These are phyloP conservation scores for Drosophila teissieri DNA, from an alignment of 1,140 invertebrate genomes.

Conservation along the genomic window DNA sequence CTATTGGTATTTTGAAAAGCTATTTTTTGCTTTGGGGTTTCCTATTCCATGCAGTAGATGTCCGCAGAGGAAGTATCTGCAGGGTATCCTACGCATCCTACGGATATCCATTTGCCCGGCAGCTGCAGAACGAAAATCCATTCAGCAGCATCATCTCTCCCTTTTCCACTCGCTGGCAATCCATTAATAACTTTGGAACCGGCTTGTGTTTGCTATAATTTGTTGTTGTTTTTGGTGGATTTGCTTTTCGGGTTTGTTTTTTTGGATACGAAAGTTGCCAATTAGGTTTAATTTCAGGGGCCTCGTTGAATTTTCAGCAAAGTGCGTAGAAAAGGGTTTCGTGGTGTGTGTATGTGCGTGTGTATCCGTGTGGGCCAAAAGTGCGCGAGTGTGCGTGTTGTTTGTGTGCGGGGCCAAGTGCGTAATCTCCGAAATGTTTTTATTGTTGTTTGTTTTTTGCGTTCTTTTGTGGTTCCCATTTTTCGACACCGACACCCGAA, in stretches of 20 bases:
- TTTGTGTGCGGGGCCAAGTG: constrained; percentile 41
- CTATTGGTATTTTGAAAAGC: no score
- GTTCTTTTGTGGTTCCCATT: constrained; percentile 21
- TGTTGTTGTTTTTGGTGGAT: constrained; percentile 17
- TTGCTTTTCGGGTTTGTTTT: constrained; percentile 42
- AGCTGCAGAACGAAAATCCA: constrained; percentile 20
- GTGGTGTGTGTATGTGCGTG: constrained; percentile 21
- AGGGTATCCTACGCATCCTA: not conserved
- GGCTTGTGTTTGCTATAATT: constrained; percentile 77
- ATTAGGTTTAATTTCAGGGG: constrained; percentile 50
- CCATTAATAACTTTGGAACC: constrained; percentile 53
- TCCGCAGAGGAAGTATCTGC: no score
- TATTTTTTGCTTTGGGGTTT: no score
- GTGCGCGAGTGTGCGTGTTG: constrained; percentile 15
- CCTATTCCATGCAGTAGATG: no score
- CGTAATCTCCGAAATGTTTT: constrained; percentile 68
- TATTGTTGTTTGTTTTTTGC: constrained; percentile 44
- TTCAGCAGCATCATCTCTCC: constrained; percentile 7
- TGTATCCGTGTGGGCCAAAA: constrained; percentile 17
- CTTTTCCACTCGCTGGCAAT: constrained; percentile 4
- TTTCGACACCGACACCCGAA: constrained; percentile 6
- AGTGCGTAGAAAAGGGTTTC: constrained; percentile 67
- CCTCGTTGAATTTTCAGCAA: constrained; percentile 52
- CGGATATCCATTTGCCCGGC: not conserved
- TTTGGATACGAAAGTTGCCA: constrained; percentile 66